Percentiles rank a stretch among this genome's conserved stretches.
Evolutionary conservation across 2,797 vertebrate genomes (phyloP).

Genomic region (Nyctibius grandis): DNA sequence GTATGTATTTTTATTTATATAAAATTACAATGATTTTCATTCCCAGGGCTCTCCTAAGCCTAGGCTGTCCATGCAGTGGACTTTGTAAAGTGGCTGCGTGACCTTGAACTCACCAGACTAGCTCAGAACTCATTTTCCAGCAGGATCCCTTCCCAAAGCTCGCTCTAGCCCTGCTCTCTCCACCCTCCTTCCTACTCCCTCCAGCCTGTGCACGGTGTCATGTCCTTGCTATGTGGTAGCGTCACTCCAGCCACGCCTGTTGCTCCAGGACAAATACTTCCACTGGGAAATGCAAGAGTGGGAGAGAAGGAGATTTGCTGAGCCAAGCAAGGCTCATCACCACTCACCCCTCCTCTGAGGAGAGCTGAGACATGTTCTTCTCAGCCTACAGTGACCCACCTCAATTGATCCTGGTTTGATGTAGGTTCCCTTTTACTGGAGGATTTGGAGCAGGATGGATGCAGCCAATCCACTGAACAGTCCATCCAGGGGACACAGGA

Average conservation of each 20-base stretch:
- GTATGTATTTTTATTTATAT: too few species aligned
- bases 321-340: background rate
- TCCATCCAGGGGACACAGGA: background rate
- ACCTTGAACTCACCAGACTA: background rate
- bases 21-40: background rate
- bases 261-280: background rate
- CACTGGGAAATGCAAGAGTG: background rate
- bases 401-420: background rate
- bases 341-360: background rate
- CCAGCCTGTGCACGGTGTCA: background rate
- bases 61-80: background rate
- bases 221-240: background rate
- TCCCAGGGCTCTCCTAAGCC: background rate
- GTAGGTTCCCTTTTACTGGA: background rate
- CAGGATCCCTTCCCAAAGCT: background rate
- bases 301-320: background rate
- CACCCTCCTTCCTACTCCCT: background rate
- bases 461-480: background rate
- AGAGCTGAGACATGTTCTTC: background rate
- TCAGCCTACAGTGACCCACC: rapidly evolving
- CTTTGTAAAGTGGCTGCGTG: background rate
- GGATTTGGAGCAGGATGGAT: background rate
- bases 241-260: background rate
- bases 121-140: background rate
- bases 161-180: background rate